phyloP scores from a whole-genome alignment of 2,797 vertebrate genomes.

The Periophthalmus magnuspinnatus region DNA sequence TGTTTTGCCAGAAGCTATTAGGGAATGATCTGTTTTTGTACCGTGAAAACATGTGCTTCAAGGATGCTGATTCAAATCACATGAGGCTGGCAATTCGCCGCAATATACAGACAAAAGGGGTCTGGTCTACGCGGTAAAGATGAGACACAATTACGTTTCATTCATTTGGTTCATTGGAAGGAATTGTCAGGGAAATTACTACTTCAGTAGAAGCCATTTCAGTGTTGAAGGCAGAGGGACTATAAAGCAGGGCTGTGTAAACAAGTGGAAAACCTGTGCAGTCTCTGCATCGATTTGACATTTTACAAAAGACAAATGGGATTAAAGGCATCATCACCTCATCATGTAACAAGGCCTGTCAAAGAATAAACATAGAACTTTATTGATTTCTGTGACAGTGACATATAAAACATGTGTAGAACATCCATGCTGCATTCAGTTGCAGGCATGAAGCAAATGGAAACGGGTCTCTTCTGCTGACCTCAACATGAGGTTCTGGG shows the following conservation, averaged over 20 bases:
- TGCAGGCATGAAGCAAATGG: conserved; percentile 27
- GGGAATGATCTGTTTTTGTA: conserved; percentile 49
- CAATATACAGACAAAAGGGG: conserved; percentile 25
- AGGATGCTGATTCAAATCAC: conserved; percentile 48
- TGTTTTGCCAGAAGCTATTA: conserved; percentile 57
- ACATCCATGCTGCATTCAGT: not conserved
- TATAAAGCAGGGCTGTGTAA: not conserved
- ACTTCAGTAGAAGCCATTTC: conserved; percentile 27
- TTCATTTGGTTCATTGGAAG: conserved; percentile 23
- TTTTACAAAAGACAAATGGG: conserved; percentile 32
- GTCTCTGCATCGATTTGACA: conserved; percentile 35
- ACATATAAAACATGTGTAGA: conserved; percentile 10
- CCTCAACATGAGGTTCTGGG: conserved; percentile 49
- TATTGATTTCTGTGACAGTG: conserved; percentile 35
- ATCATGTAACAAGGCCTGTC: conserved; percentile 10
- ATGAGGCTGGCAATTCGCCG: conserved; percentile 43
- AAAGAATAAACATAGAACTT: conserved; percentile 16
- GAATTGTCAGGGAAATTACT: conserved; percentile 36
- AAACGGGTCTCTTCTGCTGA: conserved; percentile 16
- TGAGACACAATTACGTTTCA: conserved; percentile 35
- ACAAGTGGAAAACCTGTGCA: conserved; percentile 9
- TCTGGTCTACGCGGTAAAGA: conserved; percentile 24
- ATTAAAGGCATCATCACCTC: conserved; percentile 18
- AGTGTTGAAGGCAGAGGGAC: conserved; percentile 16
- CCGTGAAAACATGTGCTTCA: conserved; percentile 36